A percentile compares a stretch with the other conserved stretches of the same genome.
Evolutionary conservation across 2,888 invertebrate species (phyloP).

Genomic region (Apomyelois bistriatella): DNA sequence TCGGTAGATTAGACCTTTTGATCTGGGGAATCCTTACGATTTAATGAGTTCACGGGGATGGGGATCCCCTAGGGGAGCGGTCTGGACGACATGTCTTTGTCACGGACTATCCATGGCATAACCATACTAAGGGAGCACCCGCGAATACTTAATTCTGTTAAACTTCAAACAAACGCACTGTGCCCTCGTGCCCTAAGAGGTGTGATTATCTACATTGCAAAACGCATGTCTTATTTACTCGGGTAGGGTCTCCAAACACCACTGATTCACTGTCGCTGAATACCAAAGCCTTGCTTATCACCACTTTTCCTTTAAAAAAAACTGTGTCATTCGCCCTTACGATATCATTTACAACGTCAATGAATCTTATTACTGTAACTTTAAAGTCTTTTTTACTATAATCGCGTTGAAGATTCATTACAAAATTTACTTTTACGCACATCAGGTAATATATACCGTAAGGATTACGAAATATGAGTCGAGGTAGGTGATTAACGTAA

Average conservation of each 20-base stretch:
- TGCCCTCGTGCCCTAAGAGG: background rate
- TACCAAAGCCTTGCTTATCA: conserved; percentile 1
- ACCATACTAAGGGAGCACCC: too few relatives aligned
- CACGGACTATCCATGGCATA: too few relatives aligned
- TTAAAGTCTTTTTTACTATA: background rate
- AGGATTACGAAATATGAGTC: background rate
- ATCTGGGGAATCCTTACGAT: too few relatives aligned
- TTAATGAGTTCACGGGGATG: too few relatives aligned
- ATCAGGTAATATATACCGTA: conserved; percentile 3
- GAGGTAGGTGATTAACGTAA: background rate
- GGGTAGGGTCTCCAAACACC: conserved; percentile 11
- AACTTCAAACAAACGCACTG: too few relatives aligned
- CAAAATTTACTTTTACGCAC: background rate
- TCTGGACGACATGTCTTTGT: too few relatives aligned
- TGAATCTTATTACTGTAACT: background rate
- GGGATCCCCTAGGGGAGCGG: too few relatives aligned
- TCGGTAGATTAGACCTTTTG: too few relatives aligned
- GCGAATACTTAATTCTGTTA: too few relatives aligned
- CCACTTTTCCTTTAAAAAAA: conserved; percentile 8
- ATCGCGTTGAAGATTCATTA: background rate
- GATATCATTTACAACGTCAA: background rate
- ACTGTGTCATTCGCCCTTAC: conserved; percentile 7
- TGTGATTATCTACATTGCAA: conserved; percentile 1
- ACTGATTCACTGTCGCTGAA: background rate
- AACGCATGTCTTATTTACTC: background rate